phyloP scores from a whole-genome alignment of 2,113 vertebrate genomes.

The Macquaria australasica region DNA sequence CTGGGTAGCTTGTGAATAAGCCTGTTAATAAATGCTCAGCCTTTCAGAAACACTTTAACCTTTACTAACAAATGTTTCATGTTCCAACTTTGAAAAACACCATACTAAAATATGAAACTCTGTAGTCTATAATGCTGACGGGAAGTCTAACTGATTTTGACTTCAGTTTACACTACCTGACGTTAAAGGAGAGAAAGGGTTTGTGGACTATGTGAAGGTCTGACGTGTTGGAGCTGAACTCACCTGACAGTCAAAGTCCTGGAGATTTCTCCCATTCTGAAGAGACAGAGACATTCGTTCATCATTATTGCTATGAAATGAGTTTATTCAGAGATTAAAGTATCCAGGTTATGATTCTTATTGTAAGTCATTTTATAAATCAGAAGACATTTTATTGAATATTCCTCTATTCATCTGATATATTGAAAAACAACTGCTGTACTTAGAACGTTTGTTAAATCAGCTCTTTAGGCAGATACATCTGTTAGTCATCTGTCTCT shows the following conservation, averaged over 20 bases:
- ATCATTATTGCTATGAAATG: no score
- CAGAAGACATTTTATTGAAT: background rate
- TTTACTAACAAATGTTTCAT: background rate
- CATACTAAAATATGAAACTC: background rate
- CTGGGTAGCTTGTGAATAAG: no score
- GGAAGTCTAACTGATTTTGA: background rate
- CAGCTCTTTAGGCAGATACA: background rate
- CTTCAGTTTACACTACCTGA: background rate
- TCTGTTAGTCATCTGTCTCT: no score
- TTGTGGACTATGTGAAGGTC: background rate
- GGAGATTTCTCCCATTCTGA: slow-evolving; percentile 93
- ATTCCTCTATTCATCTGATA: background rate
- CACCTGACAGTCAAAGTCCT: slow-evolving; percentile 97
- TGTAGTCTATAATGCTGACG: background rate
- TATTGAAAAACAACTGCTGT: background rate
- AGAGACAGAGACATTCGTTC: slow-evolving; percentile 33
- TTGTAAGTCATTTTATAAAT: background rate
- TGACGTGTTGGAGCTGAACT: slow-evolving; percentile 53
- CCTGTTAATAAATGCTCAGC: no score
- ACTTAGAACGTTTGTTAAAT: background rate
- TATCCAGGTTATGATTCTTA: background rate
- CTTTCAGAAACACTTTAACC: no score
- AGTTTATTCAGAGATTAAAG: background rate
- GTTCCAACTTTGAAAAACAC: background rate
- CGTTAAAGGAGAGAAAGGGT: background rate